Conservation (phyloP, 2,113 vertebrate genomes). For the Amphiprion ocellaris region DNA sequence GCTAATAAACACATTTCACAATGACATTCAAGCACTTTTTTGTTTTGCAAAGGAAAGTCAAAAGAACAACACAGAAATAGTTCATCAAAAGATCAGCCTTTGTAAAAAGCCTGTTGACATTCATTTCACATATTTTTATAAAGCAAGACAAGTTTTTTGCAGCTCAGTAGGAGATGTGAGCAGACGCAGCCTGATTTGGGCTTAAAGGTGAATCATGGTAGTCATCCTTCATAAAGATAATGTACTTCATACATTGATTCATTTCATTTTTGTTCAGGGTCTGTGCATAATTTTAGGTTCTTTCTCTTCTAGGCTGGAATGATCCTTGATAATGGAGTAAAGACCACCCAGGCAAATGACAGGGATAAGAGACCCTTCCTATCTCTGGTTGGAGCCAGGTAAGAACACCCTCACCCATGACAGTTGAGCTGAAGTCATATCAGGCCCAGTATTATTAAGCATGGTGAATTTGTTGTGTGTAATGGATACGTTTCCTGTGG, state of each 20-base stretch:
- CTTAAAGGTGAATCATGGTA: not conserved
- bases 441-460: conserved; percentile 15
- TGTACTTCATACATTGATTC: too few species aligned
- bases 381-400: conserved; percentile 94
- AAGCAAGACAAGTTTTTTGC: not conserved
- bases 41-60: not conserved
- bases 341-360: conserved; percentile 92
- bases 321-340: conserved; percentile 98
- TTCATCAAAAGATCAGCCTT: not conserved
- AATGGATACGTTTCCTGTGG: conserved; percentile 10
- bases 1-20: conserved; percentile 1
- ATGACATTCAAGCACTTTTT: not conserved
- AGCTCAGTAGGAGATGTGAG: not conserved
- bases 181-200: not conserved
- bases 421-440: conserved; percentile 3
- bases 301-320: conserved; percentile 90
- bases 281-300: not conserved
- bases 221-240: not conserved
- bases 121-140: not conserved
- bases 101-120: not conserved
- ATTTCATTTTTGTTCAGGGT: not conserved
- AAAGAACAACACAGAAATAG: not conserved
- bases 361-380: conserved; percentile 97
- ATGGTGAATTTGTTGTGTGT: not conserved
- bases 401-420: conserved; percentile 33